Conservation (phyloP, 2,797 vertebrate genomes). For the Neosilurus hyrtlii region DNA sequence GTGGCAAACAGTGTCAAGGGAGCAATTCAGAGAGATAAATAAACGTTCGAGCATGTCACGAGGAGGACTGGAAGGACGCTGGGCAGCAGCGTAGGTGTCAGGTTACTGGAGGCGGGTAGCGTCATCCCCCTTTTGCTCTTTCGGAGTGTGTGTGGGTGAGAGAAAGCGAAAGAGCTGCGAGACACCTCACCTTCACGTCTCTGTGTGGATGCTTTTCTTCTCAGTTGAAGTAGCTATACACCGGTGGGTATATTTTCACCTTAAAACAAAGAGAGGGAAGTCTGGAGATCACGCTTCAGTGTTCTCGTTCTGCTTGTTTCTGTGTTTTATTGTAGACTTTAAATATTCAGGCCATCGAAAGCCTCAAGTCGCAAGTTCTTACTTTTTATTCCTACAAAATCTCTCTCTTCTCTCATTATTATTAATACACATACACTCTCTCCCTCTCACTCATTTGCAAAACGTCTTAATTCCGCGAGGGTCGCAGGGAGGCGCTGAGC, state of each 20-base stretch:
- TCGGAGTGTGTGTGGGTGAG: slow-evolving; percentile 14
- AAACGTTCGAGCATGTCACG: neutral
- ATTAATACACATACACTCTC: no score
- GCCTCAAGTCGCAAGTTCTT: slow-evolving; percentile 5
- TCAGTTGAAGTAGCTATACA: neutral
- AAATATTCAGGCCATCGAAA: neutral
- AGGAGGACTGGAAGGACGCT: neutral
- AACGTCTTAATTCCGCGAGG: no score
- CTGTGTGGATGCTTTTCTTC: neutral
- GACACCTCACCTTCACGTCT: slow-evolving; percentile 13
- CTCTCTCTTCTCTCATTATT: neutral
- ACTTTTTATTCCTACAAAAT: neutral
- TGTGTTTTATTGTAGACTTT: neutral
- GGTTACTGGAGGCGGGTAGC: slow-evolving; percentile 15
- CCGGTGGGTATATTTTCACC: neutral
- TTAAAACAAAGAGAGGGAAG: neutral
- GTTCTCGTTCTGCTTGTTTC: neutral
- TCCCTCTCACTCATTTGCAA: no score
- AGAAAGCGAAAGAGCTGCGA: neutral
- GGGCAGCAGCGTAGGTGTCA: slow-evolving; percentile 15
- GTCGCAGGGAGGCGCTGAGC: no score
- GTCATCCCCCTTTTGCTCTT: slow-evolving; percentile 3
- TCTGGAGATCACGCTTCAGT: neutral
- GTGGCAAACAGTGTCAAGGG: slow-evolving; percentile 6
- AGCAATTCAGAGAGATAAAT: slow-evolving; percentile 10